Base-by-base conservation (phyloP, 2,888 invertebrate genomes). In the Cheilosia vulpina region DNA sequence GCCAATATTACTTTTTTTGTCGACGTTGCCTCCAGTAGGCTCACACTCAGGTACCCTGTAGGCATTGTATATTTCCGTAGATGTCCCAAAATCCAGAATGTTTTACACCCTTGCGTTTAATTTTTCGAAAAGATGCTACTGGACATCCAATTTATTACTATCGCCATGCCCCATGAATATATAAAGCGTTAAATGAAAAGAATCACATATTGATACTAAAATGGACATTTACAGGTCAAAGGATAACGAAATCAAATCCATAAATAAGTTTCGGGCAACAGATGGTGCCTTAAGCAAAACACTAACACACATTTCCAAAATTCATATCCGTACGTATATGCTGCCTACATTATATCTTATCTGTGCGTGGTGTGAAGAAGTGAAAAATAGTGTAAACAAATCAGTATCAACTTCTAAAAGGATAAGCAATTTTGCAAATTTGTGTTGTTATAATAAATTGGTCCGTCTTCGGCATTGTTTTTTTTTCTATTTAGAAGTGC, bases 251-350 rank as follows among this genome's bases (percentile, higher is more conserved):
- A 80, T 71, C 75, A 80, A 84, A 80, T 65, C 71, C 80, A 75
- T 80, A 84, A 84, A 84, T 84, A 84, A 84, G 55, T 78, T 83
- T 75, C 65, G 65, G 27, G 80, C 65, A 80, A 75, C 84, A 84
- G 66, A 80, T 80, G 84, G 69, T 71, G 38, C 71, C 71, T 68
- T 31, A 45, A 45, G 43, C 52, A 53, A 45, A 52, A 65, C 73
- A 68, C 60, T 34, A 52, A 65, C 73, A 68, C 60, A 60, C 57
- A 69, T 31, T 71, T 43, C 47, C 58, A 21, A 7, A 3, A 63
- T 24, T 21, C 21, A 7, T 21, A 19, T 34, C 19, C 24, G 45
- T 66, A 57, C 73, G 52, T 31, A 58, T 19, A 58, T 19, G 38
- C 31, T 9, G 31, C 31, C 31, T 31, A 31, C 65, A 45, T 19